Evolutionary conservation across 2,113 vertebrate genomes (phyloP), one percentile per base, ranked within the genome.

Genomic region (Onychorhynchus coronatus): DNA sequence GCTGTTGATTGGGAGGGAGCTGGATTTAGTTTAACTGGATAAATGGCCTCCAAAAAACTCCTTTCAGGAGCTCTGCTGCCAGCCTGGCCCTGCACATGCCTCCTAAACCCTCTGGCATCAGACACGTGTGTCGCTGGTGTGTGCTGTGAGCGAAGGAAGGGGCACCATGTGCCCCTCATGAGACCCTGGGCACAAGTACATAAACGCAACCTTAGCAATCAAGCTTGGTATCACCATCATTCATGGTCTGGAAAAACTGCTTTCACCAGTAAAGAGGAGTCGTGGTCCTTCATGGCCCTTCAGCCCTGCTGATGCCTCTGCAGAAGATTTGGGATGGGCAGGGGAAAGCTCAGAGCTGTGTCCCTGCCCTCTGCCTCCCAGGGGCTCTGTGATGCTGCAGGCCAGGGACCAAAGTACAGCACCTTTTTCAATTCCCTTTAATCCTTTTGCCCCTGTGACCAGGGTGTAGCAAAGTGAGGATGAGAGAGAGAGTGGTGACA

Each of bases 301-400:
- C 85, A 89, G 93, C 75, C 87, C 89, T 88, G 75, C 90, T 95
- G 96, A 35, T 87, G 74, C 73, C 85, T 65, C 95, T 93, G 87
- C 71, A 71, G 89, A 92, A 73, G 93, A 39, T 71, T 77, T 42
- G 85, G 89, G 93, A 58, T 39, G 88, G 94, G 85, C 72, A 63
- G 8, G 33, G 90, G 72, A 75, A 90, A 91, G 86, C 94, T 94
- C 66, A 50, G 95, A 76, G 96, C 94, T 44, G 81, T 1, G 23
- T 35, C 55, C 42, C 58, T 72, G 63, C 50, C 71, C 63, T 37
- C 49, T 39, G 41, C 50, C 49, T 30, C 22, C 4, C 4, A 4
- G 80, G n/a, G 9, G 21, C 50, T 77, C 23, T 53, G 66, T 5
- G 22, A 61, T 31, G 84, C 46, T 89, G 39, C 20, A 61, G 61